Evolutionary conservation across 2,888 invertebrate species (phyloP).

Genomic region (Galeopsomyia nigrocyanea): DNA sequence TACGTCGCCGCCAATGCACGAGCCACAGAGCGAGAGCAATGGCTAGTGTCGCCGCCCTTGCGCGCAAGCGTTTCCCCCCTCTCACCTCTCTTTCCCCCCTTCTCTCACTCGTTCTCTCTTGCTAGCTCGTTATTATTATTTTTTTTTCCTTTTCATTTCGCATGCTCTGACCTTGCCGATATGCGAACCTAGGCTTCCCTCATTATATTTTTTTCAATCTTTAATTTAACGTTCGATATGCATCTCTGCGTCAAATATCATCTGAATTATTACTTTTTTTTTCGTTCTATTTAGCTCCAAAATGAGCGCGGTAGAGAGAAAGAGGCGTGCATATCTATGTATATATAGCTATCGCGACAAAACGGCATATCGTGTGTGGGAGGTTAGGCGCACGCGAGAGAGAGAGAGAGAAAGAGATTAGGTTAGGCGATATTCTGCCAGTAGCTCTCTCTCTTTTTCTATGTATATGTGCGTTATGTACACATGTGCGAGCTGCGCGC

Average conservation of each 20-base stretch:
- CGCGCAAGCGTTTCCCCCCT: conserved; percentile 30
- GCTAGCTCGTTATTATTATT: too few relatives aligned
- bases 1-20: conserved; percentile 9
- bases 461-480: background rate
- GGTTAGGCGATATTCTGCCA: conserved; percentile 8
- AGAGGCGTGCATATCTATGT: background rate
- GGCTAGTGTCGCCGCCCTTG: conserved; percentile 46
- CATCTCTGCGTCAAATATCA: background rate
- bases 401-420: background rate
- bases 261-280: too few relatives aligned
- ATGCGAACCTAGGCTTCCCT: background rate
- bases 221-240: background rate
- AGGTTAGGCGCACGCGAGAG: background rate
- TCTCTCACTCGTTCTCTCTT: conserved; percentile 14
- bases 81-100: conserved; percentile 15
- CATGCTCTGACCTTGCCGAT: too few relatives aligned
- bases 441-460: too few relatives aligned
- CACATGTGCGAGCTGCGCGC: conserved; percentile 53
- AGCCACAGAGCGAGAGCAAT: conserved; percentile 24
- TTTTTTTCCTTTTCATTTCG: too few relatives aligned
- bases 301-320: background rate
- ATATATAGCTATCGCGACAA: conserved; percentile 1
- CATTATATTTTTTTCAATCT: background rate
- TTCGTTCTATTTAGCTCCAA: background rate
- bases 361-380: conserved; percentile 25